Evolutionary conservation across 2,113 vertebrate species (phyloP), one percentile per base, ranked within the genome.

Genomic region (Cheilinus undulatus): DNA sequence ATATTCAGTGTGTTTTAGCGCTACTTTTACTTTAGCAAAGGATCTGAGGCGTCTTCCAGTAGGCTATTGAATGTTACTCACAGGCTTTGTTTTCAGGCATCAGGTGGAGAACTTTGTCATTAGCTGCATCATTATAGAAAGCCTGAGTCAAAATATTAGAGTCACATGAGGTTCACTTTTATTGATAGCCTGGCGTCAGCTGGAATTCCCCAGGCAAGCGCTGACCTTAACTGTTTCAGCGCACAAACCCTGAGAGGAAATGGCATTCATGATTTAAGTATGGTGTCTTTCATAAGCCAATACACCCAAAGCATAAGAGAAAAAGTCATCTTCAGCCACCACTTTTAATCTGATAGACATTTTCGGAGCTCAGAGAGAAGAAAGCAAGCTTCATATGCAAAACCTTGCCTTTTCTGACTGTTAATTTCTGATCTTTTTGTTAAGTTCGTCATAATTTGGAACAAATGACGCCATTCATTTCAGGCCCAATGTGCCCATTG

Each of bases 381-480:
- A 24, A 61, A 76, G 71, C 23, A 69, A 38, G 59, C 51, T 23
- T 60, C 34, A 45, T n/a, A 30, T 5, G 1, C 13, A 19, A 51
- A 38, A 61, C 43, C 66, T 32, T 28, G 28, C 66, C 73, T 56
- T 60, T 73, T 68, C 30, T 78, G 73, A 82, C 61, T 51, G 20
- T 54, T 24, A 46, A 83, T 83, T 86, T 87, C 20, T 38, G 43
- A 80, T 59, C 27, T 54, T 77, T 83, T 72, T 80, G 71, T 70
- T 3, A 4, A 67, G 62, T 79, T 88, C 62, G 66, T 84, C 84
- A 83, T 86, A 73, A 72, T 76, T 77, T 1, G 32, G 85, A 87
- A 91, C 84, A 88, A 91, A 53, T 82, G 79, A 73, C 45, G 40
- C 38, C 83, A 90, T 90, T 92, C 85, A 83, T 70, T 60, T 86